Conservation (phyloP, 2,888 invertebrate species). For the Steinernema scapterisci region DNA sequence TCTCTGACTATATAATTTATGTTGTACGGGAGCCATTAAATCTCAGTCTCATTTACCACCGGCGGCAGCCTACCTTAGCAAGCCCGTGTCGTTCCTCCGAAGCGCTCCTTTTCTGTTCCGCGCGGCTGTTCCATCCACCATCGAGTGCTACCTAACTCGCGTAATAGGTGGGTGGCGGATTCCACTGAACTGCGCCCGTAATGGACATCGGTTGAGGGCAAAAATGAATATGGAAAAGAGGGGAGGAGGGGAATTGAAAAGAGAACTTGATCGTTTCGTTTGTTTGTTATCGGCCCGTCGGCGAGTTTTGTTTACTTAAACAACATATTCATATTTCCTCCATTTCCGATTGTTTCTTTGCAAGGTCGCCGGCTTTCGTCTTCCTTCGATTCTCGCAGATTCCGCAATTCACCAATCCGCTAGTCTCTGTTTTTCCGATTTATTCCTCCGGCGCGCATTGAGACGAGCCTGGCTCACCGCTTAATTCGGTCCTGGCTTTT, state of each 20-base stretch:
- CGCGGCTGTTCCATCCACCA: background rate
- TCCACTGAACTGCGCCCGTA: constrained; percentile 23
- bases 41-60: background rate
- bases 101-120: background rate
- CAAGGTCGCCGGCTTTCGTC: constrained; percentile 22
- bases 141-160: background rate
- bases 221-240: constrained; percentile 28
- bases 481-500: constrained; percentile 24
- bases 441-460: background rate
- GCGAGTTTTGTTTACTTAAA: constrained; percentile 32
- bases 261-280: constrained; percentile 32
- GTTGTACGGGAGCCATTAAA: constrained; percentile 24
- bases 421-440: background rate
- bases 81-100: too few species aligned
- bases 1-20: constrained; percentile 20
- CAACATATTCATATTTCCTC: constrained; percentile 32
- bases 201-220: constrained; percentile 31
- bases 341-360: constrained; percentile 31
- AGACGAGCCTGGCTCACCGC: constrained; percentile 13
- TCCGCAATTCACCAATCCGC: background rate
- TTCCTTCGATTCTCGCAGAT: background rate
- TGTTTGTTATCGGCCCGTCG: constrained; percentile 29
- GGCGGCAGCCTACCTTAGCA: too few species aligned
- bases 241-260: constrained; percentile 11
- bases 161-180: background rate